phyloP scores from a whole-genome alignment of 2,888 invertebrate species.

The Chrysodeixis includens region DNA sequence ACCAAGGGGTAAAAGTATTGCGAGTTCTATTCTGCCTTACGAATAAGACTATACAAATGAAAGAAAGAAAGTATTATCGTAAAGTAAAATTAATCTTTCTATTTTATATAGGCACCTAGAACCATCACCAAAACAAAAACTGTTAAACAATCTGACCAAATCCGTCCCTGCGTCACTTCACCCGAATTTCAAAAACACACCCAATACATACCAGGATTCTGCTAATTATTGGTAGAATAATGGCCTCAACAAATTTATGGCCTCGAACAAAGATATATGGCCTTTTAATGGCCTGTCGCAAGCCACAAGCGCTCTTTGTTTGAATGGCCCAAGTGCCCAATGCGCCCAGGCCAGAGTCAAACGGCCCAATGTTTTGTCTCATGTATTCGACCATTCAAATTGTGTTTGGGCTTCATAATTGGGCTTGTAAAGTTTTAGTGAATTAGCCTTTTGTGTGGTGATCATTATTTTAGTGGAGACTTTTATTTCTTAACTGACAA shows the following conservation, averaged over 20 bases:
- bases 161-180: conserved; percentile 53
- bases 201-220: conserved; percentile 66
- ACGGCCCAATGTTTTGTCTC: too few relatives aligned
- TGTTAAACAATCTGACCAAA: not conserved
- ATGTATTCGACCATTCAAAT: conserved; percentile 41
- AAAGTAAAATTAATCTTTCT: too few relatives aligned
- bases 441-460: conserved; percentile 39
- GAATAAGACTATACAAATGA: too few relatives aligned
- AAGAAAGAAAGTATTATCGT: too few relatives aligned
- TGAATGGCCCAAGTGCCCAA: conserved; percentile 42
- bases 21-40: too few relatives aligned
- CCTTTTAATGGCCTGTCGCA: conserved; percentile 71
- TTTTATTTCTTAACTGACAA: not conserved
- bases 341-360: too few relatives aligned
- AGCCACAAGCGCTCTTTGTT: conserved; percentile 70
- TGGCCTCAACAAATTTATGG: conserved; percentile 74
- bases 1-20: too few relatives aligned
- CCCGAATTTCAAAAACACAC: conserved; percentile 53
- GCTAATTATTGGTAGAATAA: conserved; percentile 78
- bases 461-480: conserved; percentile 47
- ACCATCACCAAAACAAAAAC: too few relatives aligned
- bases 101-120: too few relatives aligned
- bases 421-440: conserved; percentile 42
- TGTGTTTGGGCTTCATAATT: conserved; percentile 50
- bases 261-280: conserved; percentile 70